Conservation (phyloP, 2,888 invertebrate genomes). For the Phengaris arion region DNA sequence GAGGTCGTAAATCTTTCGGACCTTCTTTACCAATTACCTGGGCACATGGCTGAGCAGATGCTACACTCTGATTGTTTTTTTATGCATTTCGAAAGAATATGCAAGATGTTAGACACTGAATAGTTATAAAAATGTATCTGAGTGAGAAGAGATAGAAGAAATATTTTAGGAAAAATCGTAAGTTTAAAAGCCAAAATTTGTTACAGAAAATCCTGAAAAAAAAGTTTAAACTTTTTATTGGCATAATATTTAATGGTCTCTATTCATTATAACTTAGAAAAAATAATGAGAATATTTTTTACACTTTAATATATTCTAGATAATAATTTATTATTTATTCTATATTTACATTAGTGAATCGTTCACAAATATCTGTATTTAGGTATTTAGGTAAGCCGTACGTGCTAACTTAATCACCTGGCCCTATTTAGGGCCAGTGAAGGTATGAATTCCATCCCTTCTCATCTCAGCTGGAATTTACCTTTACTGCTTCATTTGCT, state of each 20-base stretch:
- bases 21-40: conserved; percentile 61
- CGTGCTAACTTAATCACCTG: background rate
- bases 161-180: too few species aligned
- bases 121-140: background rate
- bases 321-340: background rate
- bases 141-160: background rate
- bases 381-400: background rate
- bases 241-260: background rate
- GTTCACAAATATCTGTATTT: background rate
- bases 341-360: background rate
- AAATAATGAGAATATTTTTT: background rate
- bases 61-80: conserved; percentile 35
- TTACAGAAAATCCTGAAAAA: too few species aligned
- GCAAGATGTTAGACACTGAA: background rate
- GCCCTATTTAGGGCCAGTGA: conserved; percentile 58
- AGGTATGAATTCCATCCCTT: conserved; percentile 63
- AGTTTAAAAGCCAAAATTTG: too few species aligned
- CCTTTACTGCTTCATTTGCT: conserved; percentile 14
- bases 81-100: background rate
- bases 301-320: background rate
- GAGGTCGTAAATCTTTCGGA: conserved; percentile 52
- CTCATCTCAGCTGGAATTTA: conserved; percentile 19
- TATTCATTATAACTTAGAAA: too few species aligned
- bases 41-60: conserved; percentile 65
- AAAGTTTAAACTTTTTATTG: too few species aligned